phyloP scores from a whole-genome alignment of 2,113 vertebrate genomes.

The Agapornis roseicollis region DNA sequence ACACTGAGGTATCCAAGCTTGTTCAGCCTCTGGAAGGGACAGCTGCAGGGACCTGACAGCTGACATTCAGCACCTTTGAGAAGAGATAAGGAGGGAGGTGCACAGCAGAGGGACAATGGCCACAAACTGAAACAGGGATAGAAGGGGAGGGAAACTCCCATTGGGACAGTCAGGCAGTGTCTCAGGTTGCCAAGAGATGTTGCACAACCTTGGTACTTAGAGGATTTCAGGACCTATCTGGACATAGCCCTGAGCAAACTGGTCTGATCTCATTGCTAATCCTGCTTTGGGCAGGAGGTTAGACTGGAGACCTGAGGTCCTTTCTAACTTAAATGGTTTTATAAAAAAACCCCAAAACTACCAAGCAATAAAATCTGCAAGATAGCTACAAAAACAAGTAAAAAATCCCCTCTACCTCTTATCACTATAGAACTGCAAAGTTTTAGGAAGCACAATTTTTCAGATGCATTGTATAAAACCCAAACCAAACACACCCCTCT shows the following conservation, averaged over 20 bases:
- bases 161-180: not conserved
- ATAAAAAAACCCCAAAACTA: not conserved
- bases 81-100: not conserved
- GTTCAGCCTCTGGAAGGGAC: accelerated
- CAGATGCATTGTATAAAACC: not conserved
- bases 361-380: not conserved
- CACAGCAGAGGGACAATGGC: not conserved
- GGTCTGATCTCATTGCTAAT: not conserved
- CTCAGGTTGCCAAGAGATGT: not conserved
- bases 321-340: not conserved
- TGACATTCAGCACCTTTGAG: not conserved
- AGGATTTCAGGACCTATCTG: not conserved
- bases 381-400: not conserved
- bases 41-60: not conserved
- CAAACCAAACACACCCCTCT: not conserved
- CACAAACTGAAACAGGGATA: not conserved
- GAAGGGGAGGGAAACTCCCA: not conserved
- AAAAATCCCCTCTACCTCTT: not conserved
- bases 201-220: not conserved
- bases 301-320: not conserved
- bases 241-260: not conserved
- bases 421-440: not conserved
- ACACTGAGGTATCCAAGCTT: not conserved
- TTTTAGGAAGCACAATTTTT: not conserved
- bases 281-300: not conserved